phyloP scores from a whole-genome alignment of 2,797 vertebrate species.

The Phyllotis vaccarum region DNA sequence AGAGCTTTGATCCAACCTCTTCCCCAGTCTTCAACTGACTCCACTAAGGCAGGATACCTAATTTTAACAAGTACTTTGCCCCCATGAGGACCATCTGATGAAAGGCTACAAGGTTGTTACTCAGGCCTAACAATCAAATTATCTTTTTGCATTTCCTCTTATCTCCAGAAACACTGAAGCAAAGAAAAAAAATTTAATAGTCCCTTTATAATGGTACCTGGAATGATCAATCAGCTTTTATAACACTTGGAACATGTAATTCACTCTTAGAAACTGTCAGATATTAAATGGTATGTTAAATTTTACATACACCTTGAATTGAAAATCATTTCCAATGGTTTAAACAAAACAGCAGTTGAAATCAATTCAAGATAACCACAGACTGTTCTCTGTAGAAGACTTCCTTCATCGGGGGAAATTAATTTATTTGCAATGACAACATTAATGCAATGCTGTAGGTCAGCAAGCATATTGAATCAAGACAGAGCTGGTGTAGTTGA shows the following conservation, averaged over 20 bases:
- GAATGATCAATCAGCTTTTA: background rate
- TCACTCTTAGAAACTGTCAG: background rate
- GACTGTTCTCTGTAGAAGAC: background rate
- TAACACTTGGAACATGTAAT: slow-evolving; percentile 8
- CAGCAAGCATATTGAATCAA: slow-evolving; percentile 28
- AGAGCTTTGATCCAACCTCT: background rate
- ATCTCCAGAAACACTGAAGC: background rate
- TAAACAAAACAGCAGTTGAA: slow-evolving; percentile 59
- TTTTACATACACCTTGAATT: slow-evolving; percentile 26
- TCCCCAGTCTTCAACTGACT: background rate
- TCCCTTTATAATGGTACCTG: background rate
- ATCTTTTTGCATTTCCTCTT: background rate
- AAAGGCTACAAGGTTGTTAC: background rate
- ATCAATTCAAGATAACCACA: slow-evolving; percentile 6
- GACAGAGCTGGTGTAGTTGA: background rate
- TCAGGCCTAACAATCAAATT: background rate
- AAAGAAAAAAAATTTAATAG: background rate
- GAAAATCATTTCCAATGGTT: slow-evolving; percentile 58
- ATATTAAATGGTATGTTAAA: slow-evolving; percentile 30
- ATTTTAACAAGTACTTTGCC: background rate
- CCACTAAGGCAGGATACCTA: background rate
- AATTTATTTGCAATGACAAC: background rate
- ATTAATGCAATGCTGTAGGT: background rate
- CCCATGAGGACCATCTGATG: background rate
- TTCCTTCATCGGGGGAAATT: background rate